A percentile compares a stretch with the other conserved stretches of the same genome.
Evolutionary conservation across 2,888 invertebrate species (phyloP).

Genomic region (Polydrusus cervinus): DNA sequence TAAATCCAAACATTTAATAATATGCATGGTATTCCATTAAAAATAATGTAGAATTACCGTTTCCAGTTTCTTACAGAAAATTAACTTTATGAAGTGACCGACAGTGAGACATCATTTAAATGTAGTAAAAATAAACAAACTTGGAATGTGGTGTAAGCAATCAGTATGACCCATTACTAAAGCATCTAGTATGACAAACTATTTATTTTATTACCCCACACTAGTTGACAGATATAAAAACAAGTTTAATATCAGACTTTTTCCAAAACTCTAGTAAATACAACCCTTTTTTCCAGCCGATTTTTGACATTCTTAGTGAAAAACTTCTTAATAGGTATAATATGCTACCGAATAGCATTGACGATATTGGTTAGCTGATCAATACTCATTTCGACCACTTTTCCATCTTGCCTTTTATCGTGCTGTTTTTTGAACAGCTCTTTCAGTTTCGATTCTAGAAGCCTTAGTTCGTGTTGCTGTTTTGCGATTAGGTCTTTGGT

Average conservation of each 20-base stretch:
- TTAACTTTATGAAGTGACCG: no score
- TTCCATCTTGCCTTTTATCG: conserved; percentile 65
- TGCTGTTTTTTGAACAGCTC: conserved; percentile 66
- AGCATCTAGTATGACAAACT: background rate
- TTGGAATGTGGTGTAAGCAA: conserved; percentile 8
- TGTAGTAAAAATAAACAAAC: background rate
- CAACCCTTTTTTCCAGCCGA: background rate
- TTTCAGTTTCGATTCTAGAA: conserved; percentile 65
- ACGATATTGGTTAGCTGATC: conserved; percentile 68
- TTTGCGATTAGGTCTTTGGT: conserved; percentile 73
- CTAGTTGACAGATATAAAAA: no score
- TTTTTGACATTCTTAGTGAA: background rate
- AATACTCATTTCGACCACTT: conserved; percentile 65
- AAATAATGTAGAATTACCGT: background rate
- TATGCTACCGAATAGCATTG: conserved; percentile 69
- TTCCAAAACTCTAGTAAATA: conserved; percentile 2
- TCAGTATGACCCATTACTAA: background rate
- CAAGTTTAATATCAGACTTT: background rate
- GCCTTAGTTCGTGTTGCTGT: conserved; percentile 72
- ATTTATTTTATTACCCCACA: background rate
- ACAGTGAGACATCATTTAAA: no score
- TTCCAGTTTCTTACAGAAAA: no score
- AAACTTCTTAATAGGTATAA: conserved; percentile 45
- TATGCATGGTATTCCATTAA: no score
- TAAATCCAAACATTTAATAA: no score